Base-by-base conservation (phyloP, 2,888 invertebrate genomes). In the Mactromeris polynyma region DNA sequence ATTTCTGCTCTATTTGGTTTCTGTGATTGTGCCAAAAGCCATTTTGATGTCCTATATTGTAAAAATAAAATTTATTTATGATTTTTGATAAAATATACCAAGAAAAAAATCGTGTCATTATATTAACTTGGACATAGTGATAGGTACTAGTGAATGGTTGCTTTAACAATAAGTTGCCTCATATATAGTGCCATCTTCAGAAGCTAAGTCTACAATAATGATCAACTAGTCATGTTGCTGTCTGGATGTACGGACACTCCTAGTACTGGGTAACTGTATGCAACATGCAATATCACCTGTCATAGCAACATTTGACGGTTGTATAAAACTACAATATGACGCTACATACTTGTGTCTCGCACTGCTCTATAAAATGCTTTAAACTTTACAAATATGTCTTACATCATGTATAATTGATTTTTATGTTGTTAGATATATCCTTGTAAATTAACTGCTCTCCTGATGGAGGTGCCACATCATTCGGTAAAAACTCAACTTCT, bases 231-330 rank as follows among this genome's bases (percentile, higher is more conserved):
- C 9, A 64, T 64, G 58, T 64, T 64, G 58, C 58, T 64, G 26
- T 26, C 58, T 64, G 26, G 26, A 64, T 26, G 26, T 64, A 26
- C 26, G 58, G 58, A 7, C 58, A 64, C 58, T 64, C 58, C 58
- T 64, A 26, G n/a, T n/a, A 64, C 26, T 46, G 58, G 58, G n/a
- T 64, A 73, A 33, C 36, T 33, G 17, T 33, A 73, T n/a, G 26
- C 36, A 73, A 33, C 73, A 73, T 73, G 73, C 73, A 73, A 73
- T 14, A 73, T 73, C 73, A 73, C 73, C 73, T 73, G 73, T 73
- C 73, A 36, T 6, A 11, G 14, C 0, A 36, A 14, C 31, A 73
- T 73, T 73, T 36, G 33, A 73, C 26, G 58, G 26, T 26, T 3
- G 7, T 64, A 64, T 64, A 64, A 64, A 64, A 26, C 58, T 26